Base-by-base conservation (phyloP, 1,140 invertebrate species). In the Phymorhynchus buccinoides region DNA sequence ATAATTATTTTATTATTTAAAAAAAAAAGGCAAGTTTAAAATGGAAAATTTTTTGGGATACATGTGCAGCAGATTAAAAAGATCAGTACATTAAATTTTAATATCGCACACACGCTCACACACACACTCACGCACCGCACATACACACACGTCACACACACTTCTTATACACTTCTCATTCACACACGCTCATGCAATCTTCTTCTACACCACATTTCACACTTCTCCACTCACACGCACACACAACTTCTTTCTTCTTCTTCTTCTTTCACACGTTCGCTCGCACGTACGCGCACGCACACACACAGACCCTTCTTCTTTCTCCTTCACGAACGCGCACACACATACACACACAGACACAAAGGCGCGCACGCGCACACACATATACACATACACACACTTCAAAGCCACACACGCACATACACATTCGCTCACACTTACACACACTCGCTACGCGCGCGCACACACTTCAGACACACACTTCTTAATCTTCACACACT, bases 281-380 rank as follows among this genome's bases (percentile, higher is more conserved):
- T 35, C 30, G 35, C 30, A 73, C 30, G 35, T 22, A 73, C 71
- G 37, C 71, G 37, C 32, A 73, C 71, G 37, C 71, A 73, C 71
- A 73, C 4, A 1, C 71, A 73, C 3, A 1, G 3, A 73, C 71
- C 6, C 71, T n/a, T n/a, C n/a, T n/a, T n/a, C n/a, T n/a, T n/a
- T n/a, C n/a, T n/a, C n/a, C n/a, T n/a, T n/a, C n/a, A 73, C 71
- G 22, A n/a, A 73, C 71, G 22, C 71, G 35, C 71, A 35, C 71
- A 73, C 71, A 37, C 71, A 35, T 3, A 73, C 71, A 73, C 71
- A 73, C 14, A 37, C 71, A 73, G 6, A 73, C 32, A 37, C 32
- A 37, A 6, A 73, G 6, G 32, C 32, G n/a, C 3, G 3, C 32
- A 39, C 32, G 32, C 3, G n/a, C 32, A 1, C 32, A 9, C 22